Base-by-base conservation (phyloP, 2,797 vertebrate species). In the Pipistrellus nathusii region DNA sequence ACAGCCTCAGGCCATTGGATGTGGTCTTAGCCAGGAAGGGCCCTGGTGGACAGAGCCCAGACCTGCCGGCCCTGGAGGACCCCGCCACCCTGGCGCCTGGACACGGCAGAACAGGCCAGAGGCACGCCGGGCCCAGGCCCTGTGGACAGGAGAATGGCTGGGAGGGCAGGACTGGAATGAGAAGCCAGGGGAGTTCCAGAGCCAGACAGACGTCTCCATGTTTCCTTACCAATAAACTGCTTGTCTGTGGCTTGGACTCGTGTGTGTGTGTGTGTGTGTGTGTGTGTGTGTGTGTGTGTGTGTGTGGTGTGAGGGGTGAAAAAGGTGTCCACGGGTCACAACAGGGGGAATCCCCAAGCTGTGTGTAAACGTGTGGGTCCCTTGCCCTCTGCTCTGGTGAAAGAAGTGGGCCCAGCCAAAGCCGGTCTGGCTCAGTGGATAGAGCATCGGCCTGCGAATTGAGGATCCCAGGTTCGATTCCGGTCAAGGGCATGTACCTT, bases 141-240 rank as follows among this genome's bases (percentile, higher is more conserved):
- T 83, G 18, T 30, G 91, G 80, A 57, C 21, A 30, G 80, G 27
- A 73, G 18, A 48, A 51, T 57, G 72, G 30, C 89, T 38, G 38
- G 53, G 80, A 64, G 59, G 59, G 30, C 55, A 78, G 57, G 30
- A 41, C 41, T 32, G 25, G 30, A 75, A 27, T 23, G 18, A 73
- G 51, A 75, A 35, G 75, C 80, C 62, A 62, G 90, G 81, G 81
- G 68, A 53, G 8, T 64, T 30, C 30, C 51, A 41, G 57, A 51
- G 23, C 32, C 75, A 20, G 17, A 77, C 46, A 75, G 87, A 62
- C 75, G 62, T 27, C 78, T 88, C 32, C 81, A 21, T 89, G 81
- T 96, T 83, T 95, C 59, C 77, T 94, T 55, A 32, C 92, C 89
- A 96, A 95, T 97, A 96, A 96, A 96, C n/a, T 64, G 38, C 38